A percentile compares a stretch with the other conserved stretches of the same genome.
These are phyloP conservation scores for Paedocypris sp. DNA, from an alignment of 2,113 vertebrate species.

Conservation along the genomic window DNA sequence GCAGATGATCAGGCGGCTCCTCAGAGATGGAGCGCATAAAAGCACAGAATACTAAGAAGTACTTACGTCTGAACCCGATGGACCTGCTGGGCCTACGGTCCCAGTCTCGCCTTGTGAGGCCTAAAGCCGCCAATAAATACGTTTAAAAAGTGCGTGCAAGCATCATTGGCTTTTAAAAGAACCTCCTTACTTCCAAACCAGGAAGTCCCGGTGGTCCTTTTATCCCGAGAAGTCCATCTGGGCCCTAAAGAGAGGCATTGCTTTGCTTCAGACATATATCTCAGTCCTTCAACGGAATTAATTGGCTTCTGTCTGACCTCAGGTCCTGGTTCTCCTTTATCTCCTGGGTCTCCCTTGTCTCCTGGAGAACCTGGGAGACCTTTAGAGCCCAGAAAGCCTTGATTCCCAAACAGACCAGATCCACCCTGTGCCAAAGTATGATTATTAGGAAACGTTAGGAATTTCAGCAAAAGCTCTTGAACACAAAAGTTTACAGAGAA, in stretches of 20 bases:
- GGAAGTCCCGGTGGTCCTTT: constrained; percentile 55
- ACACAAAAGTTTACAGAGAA: no score
- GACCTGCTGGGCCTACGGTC: constrained; percentile 52
- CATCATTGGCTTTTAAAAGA: not conserved
- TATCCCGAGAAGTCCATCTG: constrained; percentile 56
- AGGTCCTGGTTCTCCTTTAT: constrained; percentile 54
- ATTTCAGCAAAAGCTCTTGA: no score
- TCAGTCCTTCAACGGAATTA: not conserved
- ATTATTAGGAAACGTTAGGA: no score
- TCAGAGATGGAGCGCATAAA: not conserved
- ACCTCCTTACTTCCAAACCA: constrained; percentile 60
- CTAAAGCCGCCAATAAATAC: constrained; percentile 36
- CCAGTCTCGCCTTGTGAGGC: constrained; percentile 63
- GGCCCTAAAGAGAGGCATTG: constrained; percentile 53
- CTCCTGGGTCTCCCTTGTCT: constrained; percentile 59
- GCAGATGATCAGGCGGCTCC: not conserved
- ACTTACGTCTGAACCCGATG: constrained; percentile 57
- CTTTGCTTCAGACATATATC: not conserved
- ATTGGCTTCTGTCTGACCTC: constrained; percentile 48
- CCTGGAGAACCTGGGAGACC: constrained; percentile 60
- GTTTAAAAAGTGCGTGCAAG: not conserved
- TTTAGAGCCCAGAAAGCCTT: constrained; percentile 49
- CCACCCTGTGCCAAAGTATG: constrained; percentile 46
- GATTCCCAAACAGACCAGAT: constrained; percentile 50
- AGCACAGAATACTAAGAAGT: not conserved